Evolutionary conservation across 2,113 vertebrate genomes (phyloP).

Genomic region (Agapornis roseicollis): DNA sequence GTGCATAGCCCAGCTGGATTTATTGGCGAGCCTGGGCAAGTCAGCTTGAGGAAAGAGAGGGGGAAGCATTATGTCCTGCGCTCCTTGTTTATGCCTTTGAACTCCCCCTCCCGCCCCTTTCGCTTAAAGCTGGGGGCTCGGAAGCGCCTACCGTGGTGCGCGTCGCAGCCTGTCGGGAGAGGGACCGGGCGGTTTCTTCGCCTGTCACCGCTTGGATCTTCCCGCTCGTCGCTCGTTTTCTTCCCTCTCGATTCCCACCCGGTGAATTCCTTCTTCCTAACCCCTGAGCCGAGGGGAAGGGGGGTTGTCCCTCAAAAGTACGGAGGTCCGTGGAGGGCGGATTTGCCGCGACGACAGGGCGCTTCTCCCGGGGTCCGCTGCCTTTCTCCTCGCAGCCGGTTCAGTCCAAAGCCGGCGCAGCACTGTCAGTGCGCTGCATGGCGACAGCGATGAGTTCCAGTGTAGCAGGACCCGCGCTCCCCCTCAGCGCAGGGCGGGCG

Average conservation of each 20-base stretch:
- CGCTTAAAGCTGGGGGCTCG: background rate
- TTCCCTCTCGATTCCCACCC: background rate
- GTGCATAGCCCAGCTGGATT: background rate
- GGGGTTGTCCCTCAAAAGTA: background rate
- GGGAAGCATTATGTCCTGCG: slow-evolving; percentile 3
- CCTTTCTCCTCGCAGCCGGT: background rate
- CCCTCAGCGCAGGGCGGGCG: background rate
- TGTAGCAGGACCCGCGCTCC: background rate
- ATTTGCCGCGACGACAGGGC: background rate
- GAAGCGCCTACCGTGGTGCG: background rate
- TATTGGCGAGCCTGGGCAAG: background rate
- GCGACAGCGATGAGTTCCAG: background rate
- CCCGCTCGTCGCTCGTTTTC: background rate
- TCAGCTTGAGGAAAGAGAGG: background rate
- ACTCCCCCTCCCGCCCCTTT: slow-evolving; percentile 12
- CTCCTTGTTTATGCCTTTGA: slow-evolving; percentile 46
- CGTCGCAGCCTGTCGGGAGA: background rate
- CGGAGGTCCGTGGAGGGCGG: background rate
- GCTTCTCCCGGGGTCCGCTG: background rate
- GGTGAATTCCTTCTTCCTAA: background rate
- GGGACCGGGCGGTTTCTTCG: slow-evolving; percentile 1
- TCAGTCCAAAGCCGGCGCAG: background rate
- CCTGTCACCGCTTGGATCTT: background rate
- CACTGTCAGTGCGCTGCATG: background rate
- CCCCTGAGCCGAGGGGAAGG: background rate